phyloP scores from a whole-genome alignment of 2,113 vertebrate species.

The Capra hircus region DNA sequence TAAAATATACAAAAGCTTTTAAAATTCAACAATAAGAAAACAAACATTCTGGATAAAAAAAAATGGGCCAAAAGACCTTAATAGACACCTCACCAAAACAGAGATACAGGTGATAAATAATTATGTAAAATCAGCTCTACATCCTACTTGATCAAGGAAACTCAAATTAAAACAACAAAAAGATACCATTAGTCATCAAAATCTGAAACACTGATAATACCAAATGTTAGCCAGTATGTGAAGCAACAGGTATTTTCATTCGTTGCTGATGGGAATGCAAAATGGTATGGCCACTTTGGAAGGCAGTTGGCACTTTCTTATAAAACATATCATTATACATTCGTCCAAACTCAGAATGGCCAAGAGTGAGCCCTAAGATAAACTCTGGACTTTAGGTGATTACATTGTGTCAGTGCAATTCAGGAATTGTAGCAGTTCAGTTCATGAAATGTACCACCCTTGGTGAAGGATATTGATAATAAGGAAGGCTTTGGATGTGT shows the following conservation, averaged over 20 bases:
- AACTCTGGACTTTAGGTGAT: neutral
- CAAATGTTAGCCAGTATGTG: neutral
- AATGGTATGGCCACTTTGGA: neutral
- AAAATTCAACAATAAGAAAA: neutral
- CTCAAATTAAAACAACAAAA: neutral
- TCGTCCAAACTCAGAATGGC: neutral
- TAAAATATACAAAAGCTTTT: neutral
- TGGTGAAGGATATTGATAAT: neutral
- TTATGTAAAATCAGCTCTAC: neutral
- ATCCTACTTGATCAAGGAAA: neutral
- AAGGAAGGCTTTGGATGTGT: neutral
- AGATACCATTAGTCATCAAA: neutral
- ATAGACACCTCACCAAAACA: neutral
- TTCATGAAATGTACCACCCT: neutral
- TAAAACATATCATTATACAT: neutral
- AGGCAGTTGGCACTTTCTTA: neutral
- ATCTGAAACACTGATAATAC: neutral
- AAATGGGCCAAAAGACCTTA: neutral
- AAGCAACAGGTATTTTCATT: neutral
- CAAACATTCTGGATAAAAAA: neutral
- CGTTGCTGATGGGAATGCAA: neutral
- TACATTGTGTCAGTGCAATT: neutral
- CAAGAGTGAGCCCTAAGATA: neutral
- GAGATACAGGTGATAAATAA: neutral
- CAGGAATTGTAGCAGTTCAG: neutral